phyloP scores from a whole-genome alignment of 1,140 invertebrate species.

The Lanistes nyassanus region DNA sequence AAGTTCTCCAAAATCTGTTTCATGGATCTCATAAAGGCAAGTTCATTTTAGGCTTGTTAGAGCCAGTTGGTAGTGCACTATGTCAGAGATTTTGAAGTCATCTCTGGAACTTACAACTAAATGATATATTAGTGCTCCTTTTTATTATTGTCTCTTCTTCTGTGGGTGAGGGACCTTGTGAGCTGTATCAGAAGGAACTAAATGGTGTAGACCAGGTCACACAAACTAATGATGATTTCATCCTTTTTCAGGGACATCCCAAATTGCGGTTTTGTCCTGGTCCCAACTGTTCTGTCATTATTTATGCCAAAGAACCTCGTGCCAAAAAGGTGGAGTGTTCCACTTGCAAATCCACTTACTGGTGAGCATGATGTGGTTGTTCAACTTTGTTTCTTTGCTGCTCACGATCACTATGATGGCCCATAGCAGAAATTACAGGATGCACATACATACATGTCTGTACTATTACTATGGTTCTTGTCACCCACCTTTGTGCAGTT shows the following conservation, averaged over 20 bases:
- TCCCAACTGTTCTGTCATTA: conserved; percentile 91
- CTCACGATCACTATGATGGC: background rate
- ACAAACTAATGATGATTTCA: conserved; percentile 2
- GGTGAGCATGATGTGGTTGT: conserved; percentile 70
- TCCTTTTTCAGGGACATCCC: conserved; percentile 66
- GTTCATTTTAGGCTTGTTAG: background rate
- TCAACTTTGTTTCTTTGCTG: background rate
- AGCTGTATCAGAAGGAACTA: background rate
- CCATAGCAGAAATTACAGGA: background rate
- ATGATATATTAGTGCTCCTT: background rate
- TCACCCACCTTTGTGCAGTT: conserved; percentile 68
- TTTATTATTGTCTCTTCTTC: background rate
- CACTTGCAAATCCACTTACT: conserved; percentile 83
- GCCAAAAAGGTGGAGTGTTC: conserved; percentile 85
- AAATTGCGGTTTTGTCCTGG: conserved; percentile 88
- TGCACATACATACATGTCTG: background rate
- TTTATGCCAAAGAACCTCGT: conserved; percentile 79
- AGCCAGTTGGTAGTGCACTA: background rate
- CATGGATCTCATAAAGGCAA: conserved; percentile 87
- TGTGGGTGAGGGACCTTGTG: background rate
- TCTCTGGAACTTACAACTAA: background rate
- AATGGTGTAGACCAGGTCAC: background rate
- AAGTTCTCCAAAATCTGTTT: conserved; percentile 96
- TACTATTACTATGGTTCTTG: background rate
- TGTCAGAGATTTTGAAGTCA: background rate